Evolutionary conservation across 2,797 vertebrate genomes (phyloP).

Genomic region (Chrysocyon brachyurus): DNA sequence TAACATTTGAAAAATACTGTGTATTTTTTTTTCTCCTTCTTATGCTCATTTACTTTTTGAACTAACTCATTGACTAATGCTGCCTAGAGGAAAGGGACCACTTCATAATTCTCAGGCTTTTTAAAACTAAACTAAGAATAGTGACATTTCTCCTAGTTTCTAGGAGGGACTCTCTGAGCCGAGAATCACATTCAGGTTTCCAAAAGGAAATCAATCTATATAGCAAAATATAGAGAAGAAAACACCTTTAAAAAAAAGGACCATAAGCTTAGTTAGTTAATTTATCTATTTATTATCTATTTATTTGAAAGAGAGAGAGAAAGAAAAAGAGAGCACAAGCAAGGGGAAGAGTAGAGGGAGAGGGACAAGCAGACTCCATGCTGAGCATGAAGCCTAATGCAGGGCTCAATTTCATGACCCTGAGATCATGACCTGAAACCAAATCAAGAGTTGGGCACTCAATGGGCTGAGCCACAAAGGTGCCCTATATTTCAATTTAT

Average conservation of each 20-base stretch:
- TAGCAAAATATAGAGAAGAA: not conserved
- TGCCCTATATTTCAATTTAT: not conserved
- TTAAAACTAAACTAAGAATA: not conserved
- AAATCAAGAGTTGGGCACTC: not conserved
- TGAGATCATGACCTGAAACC: not conserved
- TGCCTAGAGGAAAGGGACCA: not conserved
- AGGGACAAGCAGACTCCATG: not conserved
- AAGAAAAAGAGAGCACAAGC: not conserved
- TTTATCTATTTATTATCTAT: not conserved
- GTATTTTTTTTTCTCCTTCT: not conserved
- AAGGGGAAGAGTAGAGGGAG: not conserved
- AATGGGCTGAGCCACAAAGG: not conserved
- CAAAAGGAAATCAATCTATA: conserved; percentile 8
- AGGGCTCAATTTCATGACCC: not conserved
- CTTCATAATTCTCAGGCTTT: not conserved
- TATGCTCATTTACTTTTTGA: not conserved
- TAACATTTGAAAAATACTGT: not conserved
- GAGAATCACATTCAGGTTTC: not conserved
- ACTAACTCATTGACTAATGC: not conserved
- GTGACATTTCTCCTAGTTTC: not conserved
- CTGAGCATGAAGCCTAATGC: not conserved
- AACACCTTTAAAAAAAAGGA: not conserved
- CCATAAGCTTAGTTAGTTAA: not conserved
- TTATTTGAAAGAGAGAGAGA: not conserved
- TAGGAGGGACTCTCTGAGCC: not conserved